Conservation (phyloP, 2,797 vertebrate genomes). For the Balearica regulorum region DNA sequence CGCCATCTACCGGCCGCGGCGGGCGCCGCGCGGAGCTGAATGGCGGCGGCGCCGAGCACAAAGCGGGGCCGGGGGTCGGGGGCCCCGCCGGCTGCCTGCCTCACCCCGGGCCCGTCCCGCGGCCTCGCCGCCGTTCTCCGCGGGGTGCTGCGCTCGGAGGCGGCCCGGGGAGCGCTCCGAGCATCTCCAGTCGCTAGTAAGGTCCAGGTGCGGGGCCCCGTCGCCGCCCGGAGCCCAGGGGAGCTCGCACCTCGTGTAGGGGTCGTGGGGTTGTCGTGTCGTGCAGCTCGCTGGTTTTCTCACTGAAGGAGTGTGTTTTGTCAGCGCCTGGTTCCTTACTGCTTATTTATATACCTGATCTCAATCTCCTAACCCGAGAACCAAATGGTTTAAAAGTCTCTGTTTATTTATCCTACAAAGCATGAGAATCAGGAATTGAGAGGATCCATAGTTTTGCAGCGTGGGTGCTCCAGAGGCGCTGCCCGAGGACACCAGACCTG, state of each 20-base stretch:
- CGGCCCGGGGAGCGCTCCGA: background rate
- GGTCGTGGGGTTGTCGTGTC: background rate
- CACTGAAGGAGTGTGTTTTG: fast-evolving
- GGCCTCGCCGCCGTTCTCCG: background rate
- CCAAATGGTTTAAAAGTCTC: fast-evolving
- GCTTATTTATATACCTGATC: fast-evolving
- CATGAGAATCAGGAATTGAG: fast-evolving
- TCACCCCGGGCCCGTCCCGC: background rate
- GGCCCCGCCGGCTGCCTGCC: background rate
- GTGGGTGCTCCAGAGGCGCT: fast-evolving
- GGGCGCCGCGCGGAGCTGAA: background rate
- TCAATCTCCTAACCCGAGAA: fast-evolving
- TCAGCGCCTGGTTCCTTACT: fast-evolving
- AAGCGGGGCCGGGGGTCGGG: background rate
- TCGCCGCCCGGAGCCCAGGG: too few relatives aligned
- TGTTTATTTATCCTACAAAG: fast-evolving
- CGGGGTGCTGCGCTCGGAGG: background rate
- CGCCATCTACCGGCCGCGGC: slow-evolving; percentile 73
- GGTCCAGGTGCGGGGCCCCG: background rate
- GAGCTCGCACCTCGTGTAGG: background rate
- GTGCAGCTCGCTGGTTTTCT: background rate
- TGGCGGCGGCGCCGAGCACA: background rate
- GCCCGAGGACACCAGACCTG: too few relatives aligned
- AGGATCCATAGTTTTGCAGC: fast-evolving
- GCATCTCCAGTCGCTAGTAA: background rate